Evolutionary conservation across 2,888 invertebrate species (phyloP), one percentile per base, ranked within the genome.

Genomic region (Apotomis turbidana): DNA sequence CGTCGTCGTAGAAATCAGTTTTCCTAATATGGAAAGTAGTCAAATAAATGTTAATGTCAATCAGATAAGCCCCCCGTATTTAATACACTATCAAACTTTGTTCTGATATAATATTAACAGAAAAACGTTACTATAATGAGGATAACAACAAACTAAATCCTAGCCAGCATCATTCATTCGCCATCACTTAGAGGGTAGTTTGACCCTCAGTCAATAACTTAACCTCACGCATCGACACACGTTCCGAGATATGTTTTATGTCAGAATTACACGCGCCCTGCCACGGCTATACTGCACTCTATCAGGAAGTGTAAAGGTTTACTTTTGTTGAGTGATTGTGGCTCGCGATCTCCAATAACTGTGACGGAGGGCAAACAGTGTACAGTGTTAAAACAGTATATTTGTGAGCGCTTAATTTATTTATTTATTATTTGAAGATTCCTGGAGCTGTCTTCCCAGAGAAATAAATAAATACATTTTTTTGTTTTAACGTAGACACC

Each of bases 211-310:
- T 61, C 71, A 67, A 71, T 71, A 71, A 55, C 57, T 63, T 72
- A 63, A 72, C 72, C 68, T 58, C 13, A 51, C 62, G 55, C 61
- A 62, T 67, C 51, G 41, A 55, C 58, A 64, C 68, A 71, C 72
- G 68, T 72, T 62, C 62, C 72, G 51, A 71, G 68, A 72, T 72
- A 72, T 72, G 63, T 46, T 62, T 63, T 72, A 72, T 68, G 68
- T 54, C 62, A 62, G 61, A 68, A 72, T 72, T 68, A 63, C 62
- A 13, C 4, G 15, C 38, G 6, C n/a, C 15, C 2, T 38, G n/a
- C 0, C 12, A 41, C n/a, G 3, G 36, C n/a, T 1, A 46, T 38
- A 49, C 49, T 67, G 27, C 4, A 55, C 27, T 44, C 36, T 61
- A 27, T 0, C 13, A 0, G 10, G 15, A 44, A 27, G 61, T 41